These are phyloP conservation scores for Parus major DNA, from an alignment of 2,113 vertebrate species.

Conservation along the genomic window DNA sequence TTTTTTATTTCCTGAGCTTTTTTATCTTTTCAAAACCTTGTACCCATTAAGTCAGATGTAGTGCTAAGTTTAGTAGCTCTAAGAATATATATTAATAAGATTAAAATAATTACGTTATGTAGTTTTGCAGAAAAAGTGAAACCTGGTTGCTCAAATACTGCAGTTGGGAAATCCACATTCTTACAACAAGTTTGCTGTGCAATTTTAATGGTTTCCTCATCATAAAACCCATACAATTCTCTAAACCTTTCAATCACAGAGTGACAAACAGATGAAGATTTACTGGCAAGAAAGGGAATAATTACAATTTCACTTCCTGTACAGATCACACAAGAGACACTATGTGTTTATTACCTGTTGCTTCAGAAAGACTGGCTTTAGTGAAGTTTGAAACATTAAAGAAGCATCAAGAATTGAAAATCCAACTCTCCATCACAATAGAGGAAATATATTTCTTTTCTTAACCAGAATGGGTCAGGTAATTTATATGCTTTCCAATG, in stretches of 20 bases:
- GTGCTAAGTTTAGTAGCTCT: background rate
- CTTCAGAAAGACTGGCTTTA: background rate
- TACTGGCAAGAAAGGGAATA: background rate
- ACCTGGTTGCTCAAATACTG: background rate
- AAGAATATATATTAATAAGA: background rate
- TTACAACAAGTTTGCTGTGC: accelerated
- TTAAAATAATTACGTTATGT: background rate
- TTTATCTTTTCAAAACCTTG: background rate
- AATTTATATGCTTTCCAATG: background rate
- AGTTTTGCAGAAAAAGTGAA: background rate
- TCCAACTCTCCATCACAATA: background rate
- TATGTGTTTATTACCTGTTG: background rate
- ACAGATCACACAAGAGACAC: background rate
- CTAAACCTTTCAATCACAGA: background rate
- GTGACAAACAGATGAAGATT: background rate
- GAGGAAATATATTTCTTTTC: background rate
- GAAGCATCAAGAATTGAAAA: background rate
- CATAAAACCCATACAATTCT: background rate
- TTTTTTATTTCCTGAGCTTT: background rate
- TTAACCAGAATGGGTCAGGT: background rate
- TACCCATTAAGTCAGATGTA: background rate
- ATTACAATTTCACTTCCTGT: background rate
- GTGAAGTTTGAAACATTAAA: background rate
- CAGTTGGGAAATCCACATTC: background rate
- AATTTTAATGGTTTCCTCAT: background rate